phyloP scores from a whole-genome alignment of 2,113 vertebrate species.

The Brachyhypopomus occidentalis region DNA sequence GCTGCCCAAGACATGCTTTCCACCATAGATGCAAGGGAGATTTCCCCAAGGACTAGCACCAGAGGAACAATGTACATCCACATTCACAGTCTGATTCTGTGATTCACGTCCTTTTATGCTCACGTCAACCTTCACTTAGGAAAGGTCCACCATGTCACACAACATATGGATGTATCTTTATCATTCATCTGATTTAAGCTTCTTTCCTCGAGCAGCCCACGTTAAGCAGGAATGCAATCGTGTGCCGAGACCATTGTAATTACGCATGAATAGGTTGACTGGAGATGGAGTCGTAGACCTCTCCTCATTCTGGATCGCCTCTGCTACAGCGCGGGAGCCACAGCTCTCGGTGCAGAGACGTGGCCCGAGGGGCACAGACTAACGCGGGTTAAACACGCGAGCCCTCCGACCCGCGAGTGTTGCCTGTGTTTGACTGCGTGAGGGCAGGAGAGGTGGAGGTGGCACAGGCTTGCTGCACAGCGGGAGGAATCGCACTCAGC shows the following conservation, averaged over 20 bases:
- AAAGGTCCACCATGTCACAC: background rate
- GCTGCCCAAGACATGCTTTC: too few relatives aligned
- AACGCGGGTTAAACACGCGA: too few relatives aligned
- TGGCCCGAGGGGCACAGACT: too few relatives aligned
- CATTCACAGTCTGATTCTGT: background rate
- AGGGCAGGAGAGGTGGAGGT: background rate
- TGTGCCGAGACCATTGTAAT: background rate
- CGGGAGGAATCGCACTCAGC: background rate
- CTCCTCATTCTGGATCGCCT: background rate
- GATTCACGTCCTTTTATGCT: background rate
- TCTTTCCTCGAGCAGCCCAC: background rate
- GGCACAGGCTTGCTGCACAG: background rate
- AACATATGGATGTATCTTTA: too few relatives aligned
- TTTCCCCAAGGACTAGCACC: too few relatives aligned
- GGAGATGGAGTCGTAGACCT: background rate
- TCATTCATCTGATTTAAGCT: background rate
- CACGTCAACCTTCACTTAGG: background rate
- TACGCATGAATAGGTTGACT: background rate
- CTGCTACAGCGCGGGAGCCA: background rate
- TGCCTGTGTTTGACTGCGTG: background rate
- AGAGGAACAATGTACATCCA: too few relatives aligned
- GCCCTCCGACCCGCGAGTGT: background rate
- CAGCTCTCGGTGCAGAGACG: background rate
- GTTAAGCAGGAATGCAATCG: background rate
- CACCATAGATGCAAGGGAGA: too few relatives aligned